These are phyloP conservation scores for Trichomalopsis sarcophagae DNA, from an alignment of 1,140 invertebrate genomes.

Conservation along the genomic window DNA sequence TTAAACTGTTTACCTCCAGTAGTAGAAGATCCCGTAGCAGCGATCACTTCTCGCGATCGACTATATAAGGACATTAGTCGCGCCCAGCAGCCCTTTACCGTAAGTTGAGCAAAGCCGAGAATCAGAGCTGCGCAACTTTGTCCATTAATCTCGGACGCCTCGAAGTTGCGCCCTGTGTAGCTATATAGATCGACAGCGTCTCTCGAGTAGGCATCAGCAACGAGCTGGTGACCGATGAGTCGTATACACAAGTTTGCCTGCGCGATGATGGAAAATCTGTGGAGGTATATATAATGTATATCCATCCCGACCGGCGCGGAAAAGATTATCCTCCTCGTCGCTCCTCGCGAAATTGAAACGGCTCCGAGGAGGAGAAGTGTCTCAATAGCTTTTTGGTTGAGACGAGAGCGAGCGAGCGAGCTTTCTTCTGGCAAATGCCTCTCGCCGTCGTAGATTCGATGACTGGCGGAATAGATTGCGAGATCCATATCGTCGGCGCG, in stretches of 20 bases:
- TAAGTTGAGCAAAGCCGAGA: slow-evolving; percentile 46
- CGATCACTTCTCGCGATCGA: background rate
- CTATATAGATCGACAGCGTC: background rate
- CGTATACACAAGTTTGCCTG: slow-evolving; percentile 14
- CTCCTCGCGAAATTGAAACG: slow-evolving; percentile 37
- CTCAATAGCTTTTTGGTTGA: slow-evolving; percentile 37
- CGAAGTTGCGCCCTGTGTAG: background rate
- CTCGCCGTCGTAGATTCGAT: slow-evolving; percentile 34
- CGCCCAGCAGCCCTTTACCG: background rate
- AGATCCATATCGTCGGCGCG: slow-evolving; percentile 37
- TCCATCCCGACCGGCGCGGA: background rate
- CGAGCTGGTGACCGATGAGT: slow-evolving; percentile 16
- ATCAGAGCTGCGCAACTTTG: slow-evolving; percentile 42
- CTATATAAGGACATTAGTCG: slow-evolving; percentile 13
- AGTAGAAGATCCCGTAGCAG: background rate
- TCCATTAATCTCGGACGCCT: slow-evolving; percentile 45
- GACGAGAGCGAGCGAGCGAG: background rate
- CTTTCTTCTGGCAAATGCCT: slow-evolving; percentile 35
- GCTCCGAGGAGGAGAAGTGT: background rate
- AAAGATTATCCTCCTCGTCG: slow-evolving; percentile 29
- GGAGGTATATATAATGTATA: background rate
- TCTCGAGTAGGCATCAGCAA: background rate
- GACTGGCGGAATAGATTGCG: slow-evolving; percentile 47
- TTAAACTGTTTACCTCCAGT: slow-evolving; percentile 36
- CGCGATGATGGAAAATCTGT: slow-evolving; percentile 35